Base-by-base conservation (phyloP, 2,888 invertebrate genomes). In the Auanema sp. region DNA sequence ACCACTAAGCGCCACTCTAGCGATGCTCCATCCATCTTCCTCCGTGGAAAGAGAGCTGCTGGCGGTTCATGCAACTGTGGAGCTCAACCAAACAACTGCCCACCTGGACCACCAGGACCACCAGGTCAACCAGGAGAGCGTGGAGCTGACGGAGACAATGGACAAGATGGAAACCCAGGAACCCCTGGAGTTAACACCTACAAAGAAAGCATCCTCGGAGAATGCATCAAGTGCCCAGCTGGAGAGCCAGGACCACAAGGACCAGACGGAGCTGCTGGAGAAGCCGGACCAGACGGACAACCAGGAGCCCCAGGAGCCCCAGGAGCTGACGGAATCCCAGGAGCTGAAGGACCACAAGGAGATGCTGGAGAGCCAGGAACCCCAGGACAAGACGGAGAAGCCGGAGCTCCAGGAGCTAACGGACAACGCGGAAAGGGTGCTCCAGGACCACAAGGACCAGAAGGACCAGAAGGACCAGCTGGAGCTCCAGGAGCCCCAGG, bases 181-280 rank as follows among this genome's bases (percentile, higher is more conserved):
- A 24, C 24, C n/a, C 16, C 21, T 5, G 21, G 51, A 50, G 51
- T 24, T 23, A 50, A 24, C 16, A 23, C 23, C 2, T 16, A n/a
- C 12, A 24, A 50, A 12, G 51, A 24, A 50, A 50, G 51, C 24
- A 10, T 23, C 16, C 51, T 24, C 23, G 12, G 23, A 16, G 24
- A 50, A 24, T 67, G 66, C 63, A 59, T 63, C 56, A 58, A 59
- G 55, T 57, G 75, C 62, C 66, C 66, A 23, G 59, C 60, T 21
- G 66, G 66, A 16, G 44, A 53, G 2, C 56, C 66, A 18, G 66
- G 66, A 59, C 64, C 60, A 21, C 33, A 33, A 33, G 33, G 33
- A 33, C 33, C 33, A 5, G 33, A 33, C 8, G 33, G 33, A 33
- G 33, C 33, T 33, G 33, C 33, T 33, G 33, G 33, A 33, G 33